A percentile compares a stretch with the other conserved stretches of the same genome.
These are phyloP conservation scores for Lordiphosa clarofinis DNA, from an alignment of 1,140 invertebrate genomes.

Conservation along the genomic window DNA sequence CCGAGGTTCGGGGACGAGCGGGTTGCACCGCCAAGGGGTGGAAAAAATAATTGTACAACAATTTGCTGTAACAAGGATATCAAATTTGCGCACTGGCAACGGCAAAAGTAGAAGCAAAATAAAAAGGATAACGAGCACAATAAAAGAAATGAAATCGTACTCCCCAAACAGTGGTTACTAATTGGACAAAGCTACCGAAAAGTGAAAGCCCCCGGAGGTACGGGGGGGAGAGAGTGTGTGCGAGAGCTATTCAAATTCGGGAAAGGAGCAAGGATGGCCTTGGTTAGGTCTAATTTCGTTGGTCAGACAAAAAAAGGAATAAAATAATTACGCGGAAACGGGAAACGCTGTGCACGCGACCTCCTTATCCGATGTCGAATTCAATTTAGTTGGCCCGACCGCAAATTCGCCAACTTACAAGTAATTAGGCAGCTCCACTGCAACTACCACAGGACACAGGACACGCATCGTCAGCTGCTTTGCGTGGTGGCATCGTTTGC, in stretches of 20 bases:
- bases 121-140: slow-evolving; percentile 78
- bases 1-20: slow-evolving; percentile 44
- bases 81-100: slow-evolving; percentile 63
- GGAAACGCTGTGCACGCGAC: slow-evolving; percentile 69
- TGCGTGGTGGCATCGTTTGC: slow-evolving; percentile 51
- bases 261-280: slow-evolving; percentile 52
- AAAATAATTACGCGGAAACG: slow-evolving; percentile 77
- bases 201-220: slow-evolving; percentile 48
- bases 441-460: slow-evolving; percentile 29
- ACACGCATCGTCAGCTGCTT: slow-evolving; percentile 61
- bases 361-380: slow-evolving; percentile 61
- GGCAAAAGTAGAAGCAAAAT: slow-evolving; percentile 32
- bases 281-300: slow-evolving; percentile 70
- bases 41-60: slow-evolving; percentile 71
- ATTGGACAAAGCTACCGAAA: slow-evolving; percentile 74
- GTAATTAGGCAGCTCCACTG: slow-evolving; percentile 73
- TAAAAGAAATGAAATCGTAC: slow-evolving; percentile 78
- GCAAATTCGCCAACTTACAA: slow-evolving; percentile 77
- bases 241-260: slow-evolving; percentile 55
- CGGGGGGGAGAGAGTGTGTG: background rate
- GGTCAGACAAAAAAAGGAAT: slow-evolving; percentile 71
- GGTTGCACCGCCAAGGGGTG: slow-evolving; percentile 27
- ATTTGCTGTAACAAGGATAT: slow-evolving; percentile 76
- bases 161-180: slow-evolving; percentile 68
- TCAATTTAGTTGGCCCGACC: slow-evolving; percentile 73